Conservation (phyloP, 2,888 invertebrate species). For the Cryptophagus acutangulus region DNA sequence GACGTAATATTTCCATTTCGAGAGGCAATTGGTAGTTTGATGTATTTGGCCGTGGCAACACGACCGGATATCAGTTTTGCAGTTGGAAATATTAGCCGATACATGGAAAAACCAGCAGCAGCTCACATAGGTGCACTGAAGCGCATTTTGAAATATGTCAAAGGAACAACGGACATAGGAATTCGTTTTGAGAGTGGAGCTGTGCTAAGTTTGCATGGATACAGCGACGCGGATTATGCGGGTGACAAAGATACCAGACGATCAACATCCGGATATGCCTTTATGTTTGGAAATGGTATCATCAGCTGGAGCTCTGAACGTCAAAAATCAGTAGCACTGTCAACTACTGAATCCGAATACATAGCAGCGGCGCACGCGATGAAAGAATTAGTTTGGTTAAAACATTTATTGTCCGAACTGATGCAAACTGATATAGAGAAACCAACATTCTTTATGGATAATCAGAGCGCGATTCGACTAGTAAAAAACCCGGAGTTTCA, state of each 20-base stretch:
- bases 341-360: slow-evolving; percentile 8
- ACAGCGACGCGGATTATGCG: slow-evolving; percentile 3
- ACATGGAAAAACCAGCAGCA: slow-evolving; percentile 4
- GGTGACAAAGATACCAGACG: slow-evolving; percentile 6
- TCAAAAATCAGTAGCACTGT: slow-evolving; percentile 7
- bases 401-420: too few species aligned
- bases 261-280: slow-evolving; percentile 9
- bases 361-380: slow-evolving; percentile 6
- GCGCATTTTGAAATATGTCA: slow-evolving; percentile 2
- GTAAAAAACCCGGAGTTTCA: slow-evolving; percentile 11
- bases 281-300: slow-evolving; percentile 2
- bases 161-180: background rate
- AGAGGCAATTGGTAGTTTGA: slow-evolving; percentile 22
- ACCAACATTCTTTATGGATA: slow-evolving; percentile 10
- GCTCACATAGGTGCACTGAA: slow-evolving; percentile 1
- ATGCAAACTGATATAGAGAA: too few species aligned
- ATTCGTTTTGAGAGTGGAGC: background rate
- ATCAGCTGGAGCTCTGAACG: slow-evolving; percentile 4
- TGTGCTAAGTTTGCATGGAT: background rate
- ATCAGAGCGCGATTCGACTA: slow-evolving; percentile 8
- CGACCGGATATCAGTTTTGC: slow-evolving; percentile 27
- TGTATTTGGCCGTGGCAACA: slow-evolving; percentile 20
- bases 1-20: too few species aligned
- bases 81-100: slow-evolving; percentile 21
- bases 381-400: slow-evolving; percentile 8